These are phyloP conservation scores for Ceraclea dissimilis DNA, from an alignment of 2,888 invertebrate genomes.

Conservation along the genomic window DNA sequence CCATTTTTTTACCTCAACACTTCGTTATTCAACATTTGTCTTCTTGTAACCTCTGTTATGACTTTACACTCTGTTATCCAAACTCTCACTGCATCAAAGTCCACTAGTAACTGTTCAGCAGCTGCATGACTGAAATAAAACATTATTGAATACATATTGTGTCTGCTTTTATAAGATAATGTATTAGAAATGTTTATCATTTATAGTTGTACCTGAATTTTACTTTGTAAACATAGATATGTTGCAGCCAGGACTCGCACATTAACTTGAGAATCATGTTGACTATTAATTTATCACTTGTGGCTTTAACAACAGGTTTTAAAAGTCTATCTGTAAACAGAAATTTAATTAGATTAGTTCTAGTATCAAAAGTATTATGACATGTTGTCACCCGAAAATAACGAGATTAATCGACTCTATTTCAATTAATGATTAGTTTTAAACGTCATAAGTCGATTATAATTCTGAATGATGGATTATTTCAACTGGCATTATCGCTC, in stretches of 20 bases:
- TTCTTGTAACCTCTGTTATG: constrained; percentile 46
- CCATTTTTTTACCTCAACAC: constrained; percentile 48
- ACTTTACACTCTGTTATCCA: constrained; percentile 63
- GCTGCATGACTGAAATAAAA: constrained; percentile 49
- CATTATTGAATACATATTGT: too few relatives aligned
- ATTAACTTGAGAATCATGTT: constrained; percentile 74
- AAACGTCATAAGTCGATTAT: too few relatives aligned
- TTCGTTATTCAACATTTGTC: constrained; percentile 54
- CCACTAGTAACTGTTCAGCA: constrained; percentile 70
- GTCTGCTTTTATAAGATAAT: too few relatives aligned
- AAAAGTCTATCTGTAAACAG: constrained; percentile 60
- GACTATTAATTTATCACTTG: constrained; percentile 62
- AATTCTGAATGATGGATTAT: too few relatives aligned
- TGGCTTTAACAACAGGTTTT: constrained; percentile 69
- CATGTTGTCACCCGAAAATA: too few relatives aligned
- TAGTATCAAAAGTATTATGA: too few relatives aligned
- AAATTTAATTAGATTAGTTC: too few relatives aligned
- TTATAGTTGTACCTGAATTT: constrained; percentile 57
- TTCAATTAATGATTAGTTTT: too few relatives aligned
- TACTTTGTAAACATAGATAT: constrained; percentile 73
- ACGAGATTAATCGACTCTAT: too few relatives aligned
- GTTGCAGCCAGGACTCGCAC: constrained; percentile 83
- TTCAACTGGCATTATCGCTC: too few relatives aligned
- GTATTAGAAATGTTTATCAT: too few relatives aligned
- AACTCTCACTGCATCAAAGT: constrained; percentile 69